Percentiles rank a stretch among this genome's conserved stretches.
phyloP scores from a whole-genome alignment of 2,888 invertebrate species.

The Argyresthia albistria region DNA sequence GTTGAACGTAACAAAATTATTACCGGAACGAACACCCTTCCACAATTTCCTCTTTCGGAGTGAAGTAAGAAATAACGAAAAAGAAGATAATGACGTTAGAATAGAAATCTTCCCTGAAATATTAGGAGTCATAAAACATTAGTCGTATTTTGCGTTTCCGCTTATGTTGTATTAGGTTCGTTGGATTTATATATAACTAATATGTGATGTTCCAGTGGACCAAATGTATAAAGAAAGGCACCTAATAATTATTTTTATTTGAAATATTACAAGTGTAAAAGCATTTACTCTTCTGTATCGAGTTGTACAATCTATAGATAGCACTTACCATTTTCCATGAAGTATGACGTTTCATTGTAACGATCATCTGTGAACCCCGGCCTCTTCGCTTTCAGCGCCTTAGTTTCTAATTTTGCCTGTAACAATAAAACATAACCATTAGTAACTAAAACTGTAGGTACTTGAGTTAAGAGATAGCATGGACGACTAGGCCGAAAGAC shows the following conservation, averaged over 20 bases:
- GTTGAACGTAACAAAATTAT: slow-evolving; percentile 1
- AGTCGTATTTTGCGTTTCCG: too few relatives aligned
- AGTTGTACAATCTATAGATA: slow-evolving; percentile 1
- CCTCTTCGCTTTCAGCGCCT: slow-evolving; percentile 90
- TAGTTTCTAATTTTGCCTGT: slow-evolving; percentile 92
- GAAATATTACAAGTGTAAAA: background rate
- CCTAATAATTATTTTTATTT: too few relatives aligned
- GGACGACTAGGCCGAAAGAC: too few relatives aligned
- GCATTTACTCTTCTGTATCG: too few relatives aligned
- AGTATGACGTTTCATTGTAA: slow-evolving; percentile 95
- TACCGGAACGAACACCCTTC: background rate
- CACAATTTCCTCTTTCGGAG: background rate
- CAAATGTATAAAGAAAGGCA: too few relatives aligned
- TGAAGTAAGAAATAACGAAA: background rate
- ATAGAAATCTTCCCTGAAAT: background rate
- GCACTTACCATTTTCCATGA: slow-evolving; percentile 92
- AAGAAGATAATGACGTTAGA: background rate
- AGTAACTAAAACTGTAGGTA: too few relatives aligned
- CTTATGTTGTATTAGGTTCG: too few relatives aligned
- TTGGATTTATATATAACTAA: too few relatives aligned
- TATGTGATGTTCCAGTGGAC: too few relatives aligned
- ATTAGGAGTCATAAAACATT: background rate
- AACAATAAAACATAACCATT: slow-evolving; percentile 48
- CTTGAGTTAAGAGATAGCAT: too few relatives aligned
- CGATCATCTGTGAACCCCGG: slow-evolving; percentile 94